These are phyloP conservation scores for Eretmocerus hayati DNA, from an alignment of 2,888 invertebrate genomes.

Conservation along the genomic window DNA sequence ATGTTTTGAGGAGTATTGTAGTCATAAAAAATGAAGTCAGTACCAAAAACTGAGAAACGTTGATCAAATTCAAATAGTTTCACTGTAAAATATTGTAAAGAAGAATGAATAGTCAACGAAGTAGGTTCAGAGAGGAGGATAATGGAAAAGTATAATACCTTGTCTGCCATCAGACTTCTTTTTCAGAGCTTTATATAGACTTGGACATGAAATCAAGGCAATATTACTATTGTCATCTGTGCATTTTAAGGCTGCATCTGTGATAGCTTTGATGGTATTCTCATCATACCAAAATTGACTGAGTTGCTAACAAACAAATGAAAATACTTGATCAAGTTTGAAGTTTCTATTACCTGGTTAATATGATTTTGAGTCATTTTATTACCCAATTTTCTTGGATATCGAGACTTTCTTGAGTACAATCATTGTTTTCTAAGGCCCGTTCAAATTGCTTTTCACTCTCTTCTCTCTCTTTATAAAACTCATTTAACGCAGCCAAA, in stretches of 20 bases:
- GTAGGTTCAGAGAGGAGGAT: too few species aligned
- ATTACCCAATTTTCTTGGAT: constrained; percentile 80
- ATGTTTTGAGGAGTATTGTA: constrained; percentile 72
- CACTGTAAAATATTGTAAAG: constrained; percentile 54
- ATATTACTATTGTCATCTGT: constrained; percentile 57
- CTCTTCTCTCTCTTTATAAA: constrained; percentile 64
- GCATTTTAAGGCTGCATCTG: constrained; percentile 57
- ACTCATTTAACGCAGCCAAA: constrained; percentile 68
- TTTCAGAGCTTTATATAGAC: constrained; percentile 66
- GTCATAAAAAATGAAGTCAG: constrained; percentile 80
- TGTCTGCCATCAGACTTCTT: constrained; percentile 48
- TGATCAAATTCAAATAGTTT: constrained; percentile 77
- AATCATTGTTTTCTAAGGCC: constrained; percentile 25
- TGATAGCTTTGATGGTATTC: constrained; percentile 65
- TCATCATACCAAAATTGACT: constrained; percentile 97
- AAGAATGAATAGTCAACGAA: too few species aligned
- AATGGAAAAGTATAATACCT: constrained; percentile 48
- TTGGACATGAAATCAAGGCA: constrained; percentile 83
- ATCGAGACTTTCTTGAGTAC: constrained; percentile 46
- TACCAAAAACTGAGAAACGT: constrained; percentile 71
- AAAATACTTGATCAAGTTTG: too few species aligned
- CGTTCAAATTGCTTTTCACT: constrained; percentile 53
- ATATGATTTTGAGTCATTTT: constrained; percentile 18
- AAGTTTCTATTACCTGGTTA: not conserved
- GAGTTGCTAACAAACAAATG: constrained; percentile 66